Conservation (phyloP, 2,888 invertebrate genomes). For the Acronicta alni region DNA sequence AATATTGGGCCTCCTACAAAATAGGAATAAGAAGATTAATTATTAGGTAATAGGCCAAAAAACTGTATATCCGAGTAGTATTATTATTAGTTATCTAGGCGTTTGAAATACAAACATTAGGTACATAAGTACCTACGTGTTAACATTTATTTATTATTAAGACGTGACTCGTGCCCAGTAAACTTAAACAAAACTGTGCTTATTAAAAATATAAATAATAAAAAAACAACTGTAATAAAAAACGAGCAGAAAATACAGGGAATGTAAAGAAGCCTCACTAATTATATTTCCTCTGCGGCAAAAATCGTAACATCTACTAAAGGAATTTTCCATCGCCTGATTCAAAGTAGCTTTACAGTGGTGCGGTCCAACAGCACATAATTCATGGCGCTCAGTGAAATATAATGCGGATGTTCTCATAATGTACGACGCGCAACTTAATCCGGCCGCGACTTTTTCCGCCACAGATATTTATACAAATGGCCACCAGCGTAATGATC, state of each 20-base stretch:
- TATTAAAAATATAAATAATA: slow-evolving; percentile 20
- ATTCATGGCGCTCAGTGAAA: slow-evolving; percentile 83
- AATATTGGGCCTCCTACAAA: slow-evolving; percentile 2
- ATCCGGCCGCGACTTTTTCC: slow-evolving; percentile 81
- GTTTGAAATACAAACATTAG: slow-evolving; percentile 3
- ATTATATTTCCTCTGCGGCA: slow-evolving; percentile 47
- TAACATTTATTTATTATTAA: slow-evolving; percentile 8
- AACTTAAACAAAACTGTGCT: not conserved
- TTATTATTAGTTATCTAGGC: not conserved
- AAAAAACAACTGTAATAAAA: slow-evolving; percentile 21
- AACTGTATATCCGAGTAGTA: not conserved
- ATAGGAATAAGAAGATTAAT: not conserved
- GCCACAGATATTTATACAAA: slow-evolving; percentile 77
- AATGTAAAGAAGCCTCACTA: slow-evolving; percentile 41
- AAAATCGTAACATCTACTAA: slow-evolving; percentile 54
- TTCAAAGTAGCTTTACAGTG: slow-evolving; percentile 78
- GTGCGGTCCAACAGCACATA: slow-evolving; percentile 77
- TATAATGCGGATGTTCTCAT: slow-evolving; percentile 86
- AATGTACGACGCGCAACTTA: slow-evolving; percentile 86
- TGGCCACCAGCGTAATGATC: slow-evolving; percentile 66
- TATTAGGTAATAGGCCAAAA: no score
- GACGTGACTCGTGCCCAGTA: slow-evolving; percentile 2
- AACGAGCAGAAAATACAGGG: slow-evolving; percentile 31
- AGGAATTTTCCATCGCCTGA: slow-evolving; percentile 74
- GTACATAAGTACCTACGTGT: no score